Percentiles rank a stretch among this genome's conserved stretches.
Evolutionary conservation across 2,888 invertebrate genomes (phyloP).

Genomic region (Mayetiola destructor): DNA sequence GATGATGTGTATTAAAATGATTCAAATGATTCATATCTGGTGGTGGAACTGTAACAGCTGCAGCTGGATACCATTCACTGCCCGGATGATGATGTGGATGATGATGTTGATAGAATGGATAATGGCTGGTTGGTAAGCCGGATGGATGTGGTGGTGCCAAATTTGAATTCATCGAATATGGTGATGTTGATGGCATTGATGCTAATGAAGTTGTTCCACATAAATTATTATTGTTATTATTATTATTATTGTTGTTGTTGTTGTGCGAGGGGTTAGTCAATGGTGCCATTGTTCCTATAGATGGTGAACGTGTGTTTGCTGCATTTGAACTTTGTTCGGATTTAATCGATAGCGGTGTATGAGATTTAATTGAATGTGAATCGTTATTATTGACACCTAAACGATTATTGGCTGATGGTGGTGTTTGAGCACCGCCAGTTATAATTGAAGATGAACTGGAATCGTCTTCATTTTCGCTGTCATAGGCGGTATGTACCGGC

Average conservation of each 20-base stretch:
- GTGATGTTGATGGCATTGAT: background rate
- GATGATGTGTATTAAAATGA: slow-evolving; percentile 47
- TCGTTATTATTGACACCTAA: slow-evolving; percentile 25
- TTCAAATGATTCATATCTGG: slow-evolving; percentile 35
- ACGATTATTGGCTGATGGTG: slow-evolving; percentile 27
- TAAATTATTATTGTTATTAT: slow-evolving; percentile 22
- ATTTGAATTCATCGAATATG: slow-evolving; percentile 1
- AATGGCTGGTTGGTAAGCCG: slow-evolving; percentile 11
- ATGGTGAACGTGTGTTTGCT: slow-evolving; percentile 21
- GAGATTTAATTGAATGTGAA: slow-evolving; percentile 27
- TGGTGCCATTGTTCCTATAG: slow-evolving; percentile 16
- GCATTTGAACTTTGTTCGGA: slow-evolving; percentile 23
- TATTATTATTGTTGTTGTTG: slow-evolving; percentile 6
- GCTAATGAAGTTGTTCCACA: background rate
- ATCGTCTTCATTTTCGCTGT: slow-evolving; percentile 72
- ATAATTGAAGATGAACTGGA: slow-evolving; percentile 57
- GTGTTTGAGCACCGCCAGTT: slow-evolving; percentile 35
- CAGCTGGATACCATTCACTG: slow-evolving; percentile 34
- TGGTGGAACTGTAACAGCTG: slow-evolving; percentile 29
- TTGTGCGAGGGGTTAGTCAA: background rate
- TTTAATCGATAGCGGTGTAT: slow-evolving; percentile 32
- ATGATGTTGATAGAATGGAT: slow-evolving; percentile 33
- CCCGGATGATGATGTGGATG: slow-evolving; percentile 33
- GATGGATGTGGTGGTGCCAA: slow-evolving; percentile 19
- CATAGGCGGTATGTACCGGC: slow-evolving; percentile 55